Evolutionary conservation across 2,888 invertebrate species (phyloP).

Genomic region (Apamea sordens): DNA sequence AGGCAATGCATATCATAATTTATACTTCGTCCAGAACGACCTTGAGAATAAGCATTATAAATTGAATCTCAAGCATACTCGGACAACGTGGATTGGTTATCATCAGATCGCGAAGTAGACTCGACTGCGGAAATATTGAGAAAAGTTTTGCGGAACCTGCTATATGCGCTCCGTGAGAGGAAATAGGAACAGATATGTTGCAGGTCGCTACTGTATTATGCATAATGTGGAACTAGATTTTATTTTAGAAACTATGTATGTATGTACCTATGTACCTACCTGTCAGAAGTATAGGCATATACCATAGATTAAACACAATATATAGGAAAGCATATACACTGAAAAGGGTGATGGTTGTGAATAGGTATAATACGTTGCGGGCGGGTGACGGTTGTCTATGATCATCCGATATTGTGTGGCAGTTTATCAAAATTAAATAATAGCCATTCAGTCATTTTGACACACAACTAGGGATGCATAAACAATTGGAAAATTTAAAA

Average conservation of each 20-base stretch:
- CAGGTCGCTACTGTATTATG: not conserved
- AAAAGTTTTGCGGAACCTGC: conserved; percentile 29
- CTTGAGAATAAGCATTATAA: conserved; percentile 28
- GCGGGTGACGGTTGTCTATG: not conserved
- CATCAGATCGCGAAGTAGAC: conserved; percentile 1
- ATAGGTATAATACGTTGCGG: too few species aligned
- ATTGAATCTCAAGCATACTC: conserved; percentile 6
- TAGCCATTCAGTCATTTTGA: not conserved
- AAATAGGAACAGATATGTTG: conserved; percentile 2
- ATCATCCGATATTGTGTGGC: not conserved
- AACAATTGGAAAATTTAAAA: not conserved
- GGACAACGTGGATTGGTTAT: conserved; percentile 16
- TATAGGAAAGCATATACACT: not conserved
- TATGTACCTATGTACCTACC: too few species aligned
- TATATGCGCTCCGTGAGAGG: conserved; percentile 1
- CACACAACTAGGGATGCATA: not conserved
- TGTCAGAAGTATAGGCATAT: too few species aligned
- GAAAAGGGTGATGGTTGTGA: too few species aligned
- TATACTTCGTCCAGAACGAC: conserved; percentile 15
- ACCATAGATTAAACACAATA: too few species aligned
- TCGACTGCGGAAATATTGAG: conserved; percentile 8
- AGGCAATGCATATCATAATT: conserved; percentile 14
- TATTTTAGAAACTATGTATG: conserved; percentile 5
- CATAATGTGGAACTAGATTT: not conserved
- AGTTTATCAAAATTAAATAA: conserved; percentile 5